A percentile compares a stretch with the other conserved stretches of the same genome.
Conservation (phyloP, 2,888 invertebrate genomes). For the Oscheius sp. region DNA sequence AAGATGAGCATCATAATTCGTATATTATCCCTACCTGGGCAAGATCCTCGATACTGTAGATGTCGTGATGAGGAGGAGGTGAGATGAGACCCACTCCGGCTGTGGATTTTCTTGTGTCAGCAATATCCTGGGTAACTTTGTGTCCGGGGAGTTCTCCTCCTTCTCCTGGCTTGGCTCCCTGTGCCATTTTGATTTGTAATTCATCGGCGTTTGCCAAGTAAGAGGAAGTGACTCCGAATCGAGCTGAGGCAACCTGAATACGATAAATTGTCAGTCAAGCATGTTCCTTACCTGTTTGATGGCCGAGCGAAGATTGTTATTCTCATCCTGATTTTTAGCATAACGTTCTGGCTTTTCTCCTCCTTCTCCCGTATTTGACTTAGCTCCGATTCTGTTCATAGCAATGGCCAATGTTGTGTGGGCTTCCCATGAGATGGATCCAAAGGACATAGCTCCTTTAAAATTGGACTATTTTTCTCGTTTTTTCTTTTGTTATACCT, state of each 20-base stretch:
- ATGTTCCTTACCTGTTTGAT: slow-evolving; percentile 87
- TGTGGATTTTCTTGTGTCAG: slow-evolving; percentile 92
- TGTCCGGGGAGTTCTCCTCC: slow-evolving; percentile 94
- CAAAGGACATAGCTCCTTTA: slow-evolving; percentile 92
- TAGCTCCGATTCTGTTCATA: slow-evolving; percentile 96
- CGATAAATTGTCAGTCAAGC: neutral
- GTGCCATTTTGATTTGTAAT: slow-evolving; percentile 99
- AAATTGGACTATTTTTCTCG: neutral
- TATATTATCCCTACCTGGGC: slow-evolving; percentile 80
- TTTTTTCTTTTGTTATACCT: slow-evolving; percentile 76
- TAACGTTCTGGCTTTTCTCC: slow-evolving; percentile 82
- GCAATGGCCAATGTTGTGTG: slow-evolving; percentile 94
- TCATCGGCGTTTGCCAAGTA: slow-evolving; percentile 98
- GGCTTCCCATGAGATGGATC: slow-evolving; percentile 94
- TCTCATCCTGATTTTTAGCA: slow-evolving; percentile 80
- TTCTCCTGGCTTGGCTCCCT: slow-evolving; percentile 97
- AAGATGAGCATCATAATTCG: neutral
- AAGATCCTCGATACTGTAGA: slow-evolving; percentile 98
- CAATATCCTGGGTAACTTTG: slow-evolving; percentile 91
- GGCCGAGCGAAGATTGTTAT: slow-evolving; percentile 87
- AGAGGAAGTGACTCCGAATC: slow-evolving; percentile 97
- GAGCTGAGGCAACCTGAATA: slow-evolving; percentile 83
- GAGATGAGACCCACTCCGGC: slow-evolving; percentile 96
- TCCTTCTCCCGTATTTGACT: slow-evolving; percentile 99
- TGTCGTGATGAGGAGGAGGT: slow-evolving; percentile 99